Base-by-base conservation (phyloP, 2,888 invertebrate species). In the Chrysopilus asiliformis region DNA sequence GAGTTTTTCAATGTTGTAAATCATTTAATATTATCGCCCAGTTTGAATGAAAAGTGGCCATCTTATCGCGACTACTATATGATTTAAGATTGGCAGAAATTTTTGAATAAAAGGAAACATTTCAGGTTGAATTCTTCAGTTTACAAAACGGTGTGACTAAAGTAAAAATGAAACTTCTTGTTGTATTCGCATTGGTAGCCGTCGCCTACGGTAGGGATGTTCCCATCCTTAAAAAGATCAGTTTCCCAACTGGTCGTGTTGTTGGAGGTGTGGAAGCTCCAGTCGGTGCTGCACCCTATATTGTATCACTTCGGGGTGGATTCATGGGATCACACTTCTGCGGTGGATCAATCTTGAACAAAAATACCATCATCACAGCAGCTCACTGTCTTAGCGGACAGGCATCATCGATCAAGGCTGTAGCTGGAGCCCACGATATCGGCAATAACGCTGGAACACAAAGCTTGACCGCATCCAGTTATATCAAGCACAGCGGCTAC, bases 341-440 rank as follows among this genome's bases (percentile, higher is more conserved):
- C 34, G 68, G 66, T 12, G 68, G 64, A 9, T 57, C 65, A 29
- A 57, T 68, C 45, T 45, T 69, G 35, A 39, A 18, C 42, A 49
- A 56, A 20, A 44, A 52, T 1, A 60, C 57, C 56, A 42, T 69
- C 13, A 4, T 68, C 3, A 68, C 68, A 3, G 61, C 61, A 10
- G 60, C 51, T 4, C 60, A 60, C 29, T 60, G 60, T 44, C 49
- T 60, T 30, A 26, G 2, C 14, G 24, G 17, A 13, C 12, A 9
- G 2, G 22, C 14, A 5, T 5, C 16, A 2, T 15, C 18, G 10
- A 12, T 24, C 4, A 24, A 12, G 20, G 22, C 47, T 10, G 57
- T 64, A 33, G 67, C 60, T 29, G 68, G 68, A 17, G 60, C 65
- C 7, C 61, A 65, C 43, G 38, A 45, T 24, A 49, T 66, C n/a